These are phyloP conservation scores for Diplolepis rosae DNA, from an alignment of 2,888 invertebrate genomes.

Conservation along the genomic window DNA sequence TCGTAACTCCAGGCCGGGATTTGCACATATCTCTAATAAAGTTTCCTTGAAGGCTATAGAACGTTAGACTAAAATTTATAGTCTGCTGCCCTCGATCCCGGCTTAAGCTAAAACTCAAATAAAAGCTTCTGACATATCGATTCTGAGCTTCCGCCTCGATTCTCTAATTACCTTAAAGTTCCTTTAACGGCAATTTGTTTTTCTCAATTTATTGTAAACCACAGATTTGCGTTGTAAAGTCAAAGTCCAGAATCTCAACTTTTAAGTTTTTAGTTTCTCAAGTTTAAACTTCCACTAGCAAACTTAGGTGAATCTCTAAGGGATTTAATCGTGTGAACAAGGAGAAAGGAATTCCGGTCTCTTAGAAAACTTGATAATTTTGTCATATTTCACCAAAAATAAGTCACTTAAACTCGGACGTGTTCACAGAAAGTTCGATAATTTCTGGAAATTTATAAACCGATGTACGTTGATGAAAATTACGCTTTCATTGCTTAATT, in stretches of 20 bases:
- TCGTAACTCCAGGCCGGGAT: neutral
- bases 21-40: neutral
- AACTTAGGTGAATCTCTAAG: neutral
- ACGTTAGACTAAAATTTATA: neutral
- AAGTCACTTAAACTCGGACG: neutral
- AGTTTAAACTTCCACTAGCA: slow-evolving; percentile 11
- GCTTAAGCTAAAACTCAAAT: slow-evolving; percentile 15
- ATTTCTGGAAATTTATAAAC: too few species aligned
- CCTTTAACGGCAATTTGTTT: slow-evolving; percentile 10
- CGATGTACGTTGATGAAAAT: too few species aligned
- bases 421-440: too few species aligned
- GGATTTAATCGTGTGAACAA: slow-evolving; percentile 17
- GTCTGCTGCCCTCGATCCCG: neutral
- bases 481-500: too few species aligned
- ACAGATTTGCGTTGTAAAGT: neutral
- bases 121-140: slow-evolving; percentile 23
- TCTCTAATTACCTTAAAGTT: slow-evolving; percentile 17
- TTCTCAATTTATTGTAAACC: slow-evolving; percentile 11
- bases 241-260: neutral
- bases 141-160: neutral
- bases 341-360: neutral
- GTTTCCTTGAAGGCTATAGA: neutral
- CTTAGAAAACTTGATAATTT: slow-evolving; percentile 12
- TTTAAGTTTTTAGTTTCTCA: slow-evolving; percentile 16
- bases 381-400: neutral